A percentile compares a stretch with the other conserved stretches of the same genome.
Evolutionary conservation across 2,797 vertebrate species (phyloP).

Genomic region (Spinus olivaceus): DNA sequence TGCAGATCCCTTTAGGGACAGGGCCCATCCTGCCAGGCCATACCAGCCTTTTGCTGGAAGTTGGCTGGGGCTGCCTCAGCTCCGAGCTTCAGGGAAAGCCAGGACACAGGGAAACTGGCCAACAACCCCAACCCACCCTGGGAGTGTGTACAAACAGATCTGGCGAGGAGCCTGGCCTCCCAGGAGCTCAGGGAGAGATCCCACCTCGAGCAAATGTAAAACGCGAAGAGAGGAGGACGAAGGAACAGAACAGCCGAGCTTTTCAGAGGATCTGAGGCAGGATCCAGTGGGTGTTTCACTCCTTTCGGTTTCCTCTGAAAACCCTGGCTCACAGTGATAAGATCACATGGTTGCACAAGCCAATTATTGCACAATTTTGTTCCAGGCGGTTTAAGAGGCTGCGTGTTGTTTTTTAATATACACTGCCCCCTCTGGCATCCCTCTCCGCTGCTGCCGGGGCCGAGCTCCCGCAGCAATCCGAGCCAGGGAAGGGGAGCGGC

Average conservation of each 20-base stretch:
- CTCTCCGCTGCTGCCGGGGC: neutral
- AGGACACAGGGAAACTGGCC: constrained; percentile 1
- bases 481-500: neutral
- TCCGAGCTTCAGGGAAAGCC: neutral
- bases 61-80: neutral
- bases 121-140: constrained; percentile 18
- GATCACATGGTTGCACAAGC: constrained; percentile 37
- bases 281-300: constrained; percentile 51
- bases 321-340: neutral
- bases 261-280: constrained; percentile 13
- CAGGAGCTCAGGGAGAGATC: neutral
- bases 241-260: constrained; percentile 31
- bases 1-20: neutral
- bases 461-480: neutral
- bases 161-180: neutral
- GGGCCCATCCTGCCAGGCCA: neutral
- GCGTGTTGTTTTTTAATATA: constrained; percentile 22
- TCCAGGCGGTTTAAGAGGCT: neutral
- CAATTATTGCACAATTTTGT: constrained; percentile 22
- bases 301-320: constrained; percentile 23
- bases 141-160: constrained; percentile 25
- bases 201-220: neutral
- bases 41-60: neutral
- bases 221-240: neutral
- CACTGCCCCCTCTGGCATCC: constrained; percentile 47